phyloP scores from a whole-genome alignment of 2,888 invertebrate species.

The Anorthoa munda region DNA sequence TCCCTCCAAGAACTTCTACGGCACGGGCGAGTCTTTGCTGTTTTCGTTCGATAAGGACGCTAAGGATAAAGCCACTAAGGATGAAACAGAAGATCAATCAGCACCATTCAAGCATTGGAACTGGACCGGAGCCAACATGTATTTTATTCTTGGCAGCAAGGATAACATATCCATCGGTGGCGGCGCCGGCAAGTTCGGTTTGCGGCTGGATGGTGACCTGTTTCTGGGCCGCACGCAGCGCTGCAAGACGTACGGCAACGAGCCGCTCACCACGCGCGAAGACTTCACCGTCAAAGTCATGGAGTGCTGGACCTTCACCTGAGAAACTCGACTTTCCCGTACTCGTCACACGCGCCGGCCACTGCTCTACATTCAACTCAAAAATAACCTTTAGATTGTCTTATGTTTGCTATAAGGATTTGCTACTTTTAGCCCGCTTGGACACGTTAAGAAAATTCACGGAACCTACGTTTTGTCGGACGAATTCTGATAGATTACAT shows the following conservation, averaged over 20 bases:
- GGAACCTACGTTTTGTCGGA: no score
- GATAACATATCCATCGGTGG: conserved; percentile 98
- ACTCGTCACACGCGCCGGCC: conserved; percentile 61
- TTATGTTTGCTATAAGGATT: no score
- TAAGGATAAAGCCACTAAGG: conserved; percentile 66
- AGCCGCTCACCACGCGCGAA: conserved; percentile 97
- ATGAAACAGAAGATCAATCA: conserved; percentile 74
- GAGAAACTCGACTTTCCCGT: conserved; percentile 75
- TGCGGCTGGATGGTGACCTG: conserved; percentile 99
- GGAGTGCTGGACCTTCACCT: conserved; percentile 99
- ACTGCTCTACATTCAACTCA: conserved; percentile 75
- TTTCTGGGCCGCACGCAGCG: conserved; percentile 98
- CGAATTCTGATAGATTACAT: no score
- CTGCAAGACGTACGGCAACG: conserved; percentile 99
- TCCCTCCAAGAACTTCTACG: conserved; percentile 99
- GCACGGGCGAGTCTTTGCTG: conserved; percentile 98
- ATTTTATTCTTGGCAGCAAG: conserved; percentile 99
- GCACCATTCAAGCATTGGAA: conserved; percentile 97
- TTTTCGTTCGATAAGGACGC: conserved; percentile 93
- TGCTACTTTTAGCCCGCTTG: no score
- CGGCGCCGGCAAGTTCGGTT: conserved; percentile 98
- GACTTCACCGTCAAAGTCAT: conserved; percentile 99
- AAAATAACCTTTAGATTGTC: conserved; percentile 87
- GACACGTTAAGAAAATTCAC: no score
- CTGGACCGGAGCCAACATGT: conserved; percentile 99